Conservation (phyloP, 2,113 vertebrate genomes). For the Tragelaphus buxtoni region DNA sequence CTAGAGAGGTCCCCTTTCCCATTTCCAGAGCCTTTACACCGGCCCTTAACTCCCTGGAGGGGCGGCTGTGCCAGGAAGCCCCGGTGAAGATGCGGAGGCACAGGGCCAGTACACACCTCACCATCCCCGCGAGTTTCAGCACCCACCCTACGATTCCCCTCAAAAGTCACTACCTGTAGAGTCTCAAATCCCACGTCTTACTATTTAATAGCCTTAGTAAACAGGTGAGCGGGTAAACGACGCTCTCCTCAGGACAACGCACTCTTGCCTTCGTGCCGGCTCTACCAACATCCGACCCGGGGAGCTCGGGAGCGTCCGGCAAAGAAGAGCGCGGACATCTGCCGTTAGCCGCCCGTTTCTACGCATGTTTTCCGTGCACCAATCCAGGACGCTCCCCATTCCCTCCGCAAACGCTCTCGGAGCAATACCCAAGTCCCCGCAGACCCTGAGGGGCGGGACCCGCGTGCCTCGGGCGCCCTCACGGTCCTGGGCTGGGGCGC, state of each 20-base stretch:
- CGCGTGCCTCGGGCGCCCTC: background rate
- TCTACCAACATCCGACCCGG: accelerated
- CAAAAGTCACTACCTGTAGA: background rate
- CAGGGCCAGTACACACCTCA: background rate
- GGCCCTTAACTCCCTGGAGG: accelerated
- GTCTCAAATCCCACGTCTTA: background rate
- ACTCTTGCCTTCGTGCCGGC: background rate
- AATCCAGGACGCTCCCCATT: no score
- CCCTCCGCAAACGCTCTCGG: background rate
- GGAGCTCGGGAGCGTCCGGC: background rate
- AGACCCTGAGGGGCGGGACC: background rate
- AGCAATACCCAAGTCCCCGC: background rate
- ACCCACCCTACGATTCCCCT: background rate
- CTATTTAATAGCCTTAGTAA: background rate
- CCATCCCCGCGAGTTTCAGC: background rate
- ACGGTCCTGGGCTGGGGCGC: background rate
- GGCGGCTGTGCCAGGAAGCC: no score
- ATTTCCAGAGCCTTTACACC: accelerated
- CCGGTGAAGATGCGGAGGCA: background rate
- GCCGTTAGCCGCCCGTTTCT: accelerated
- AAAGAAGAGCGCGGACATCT: background rate
- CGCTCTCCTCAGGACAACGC: background rate
- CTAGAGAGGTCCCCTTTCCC: background rate
- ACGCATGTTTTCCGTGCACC: background rate
- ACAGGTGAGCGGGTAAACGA: background rate